Evolutionary conservation across 2,888 invertebrate species (phyloP), one percentile per base, ranked within the genome.

Genomic region (Nymphalis polychloros): DNA sequence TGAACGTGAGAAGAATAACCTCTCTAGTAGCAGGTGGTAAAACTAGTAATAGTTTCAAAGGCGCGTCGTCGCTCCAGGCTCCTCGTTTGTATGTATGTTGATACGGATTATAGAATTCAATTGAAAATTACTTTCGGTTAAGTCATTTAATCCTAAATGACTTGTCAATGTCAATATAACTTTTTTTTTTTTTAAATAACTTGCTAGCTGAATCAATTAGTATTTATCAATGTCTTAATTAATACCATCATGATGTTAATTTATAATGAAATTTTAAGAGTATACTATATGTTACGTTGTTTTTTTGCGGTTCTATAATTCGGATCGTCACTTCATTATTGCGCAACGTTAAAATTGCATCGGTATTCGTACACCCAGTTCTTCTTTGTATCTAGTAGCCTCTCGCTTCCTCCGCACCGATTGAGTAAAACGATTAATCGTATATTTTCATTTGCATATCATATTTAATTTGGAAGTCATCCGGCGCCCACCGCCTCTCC

Each of bases 61-160:
- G 57, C 27, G 61, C 67, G 63, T 67, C 64, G 62, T 52, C 59
- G 50, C 63, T 57, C 59, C 53, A 23, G 63, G 69, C 69, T 49
- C 59, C 8, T 23, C 82, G 77, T 74, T 73, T 76, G 76, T 74
- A 77, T 78, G 78, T 41, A 23, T 52, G 50, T 50, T 86, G 87
- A 89, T 85, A 87, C 89, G 90, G 90, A 90, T 92, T 92, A 92
- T 85, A 86, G 85, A 86, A 86, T 81, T 86, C 90, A 89, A 90
- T 90, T 89, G 88, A 87, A 89, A 89, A 89, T 87, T 87, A 89
- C 87, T 88, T 89, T 89, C 83, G 88, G 85, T 81, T 74, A 79
- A 80, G 23, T 20, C 46, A 66, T 53, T 66, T 59, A 49, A 48
- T 41, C 41, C 55, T 55, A 62, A 63, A 61, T 67, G 48, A 61